These are phyloP conservation scores for Panurus biarmicus DNA, from an alignment of 2,113 vertebrate species.

Conservation along the genomic window DNA sequence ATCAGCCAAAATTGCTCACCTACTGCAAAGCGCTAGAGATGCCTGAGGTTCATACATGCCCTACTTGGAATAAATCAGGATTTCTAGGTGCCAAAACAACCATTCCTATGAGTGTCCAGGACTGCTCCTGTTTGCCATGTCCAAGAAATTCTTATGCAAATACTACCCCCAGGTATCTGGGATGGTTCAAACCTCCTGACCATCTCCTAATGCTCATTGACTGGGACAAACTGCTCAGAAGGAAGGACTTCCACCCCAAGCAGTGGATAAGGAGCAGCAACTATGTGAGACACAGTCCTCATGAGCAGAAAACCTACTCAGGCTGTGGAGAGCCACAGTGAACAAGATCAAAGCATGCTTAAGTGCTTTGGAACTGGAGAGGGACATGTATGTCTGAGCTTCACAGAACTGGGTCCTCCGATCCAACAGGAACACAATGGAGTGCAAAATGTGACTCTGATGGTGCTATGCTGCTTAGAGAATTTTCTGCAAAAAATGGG, in stretches of 20 bases:
- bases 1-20: not conserved
- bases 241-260: not conserved
- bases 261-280: not conserved
- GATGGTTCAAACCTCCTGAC: not conserved
- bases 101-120: not conserved
- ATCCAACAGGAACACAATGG: not conserved
- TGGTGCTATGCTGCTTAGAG: not conserved
- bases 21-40: not conserved
- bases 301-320: not conserved
- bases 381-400: not conserved
- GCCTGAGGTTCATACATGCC: not conserved
- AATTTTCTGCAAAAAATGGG: not conserved
- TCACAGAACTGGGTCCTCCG: not conserved
- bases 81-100: not conserved
- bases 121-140: not conserved
- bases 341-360: not conserved
- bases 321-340: not conserved
- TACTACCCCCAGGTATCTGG: not conserved
- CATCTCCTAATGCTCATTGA: not conserved
- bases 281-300: not conserved
- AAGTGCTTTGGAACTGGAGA: not conserved
- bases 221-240: not conserved
- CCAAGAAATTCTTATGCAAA: not conserved
- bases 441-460: rapidly evolving
- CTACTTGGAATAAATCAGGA: not conserved